A percentile compares a stretch with the other conserved stretches of the same genome.
Evolutionary conservation across 2,797 vertebrate genomes (phyloP).

Genomic region (Loris lydekkerianus): DNA sequence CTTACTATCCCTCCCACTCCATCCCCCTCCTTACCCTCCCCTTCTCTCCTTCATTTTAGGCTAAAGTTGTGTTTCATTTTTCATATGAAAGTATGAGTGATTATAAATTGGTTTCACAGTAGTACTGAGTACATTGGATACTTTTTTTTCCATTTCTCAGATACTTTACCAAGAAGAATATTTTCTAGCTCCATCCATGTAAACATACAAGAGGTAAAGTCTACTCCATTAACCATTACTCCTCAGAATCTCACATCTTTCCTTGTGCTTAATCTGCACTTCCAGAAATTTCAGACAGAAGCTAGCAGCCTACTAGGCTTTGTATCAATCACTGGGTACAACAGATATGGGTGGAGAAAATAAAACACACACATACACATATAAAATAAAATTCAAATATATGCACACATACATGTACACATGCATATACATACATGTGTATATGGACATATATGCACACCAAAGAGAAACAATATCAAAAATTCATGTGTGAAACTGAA

Average conservation of each 20-base stretch:
- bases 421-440: not conserved
- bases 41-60: too few species aligned
- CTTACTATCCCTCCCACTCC: too few species aligned
- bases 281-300: not conserved
- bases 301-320: not conserved
- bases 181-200: too few species aligned
- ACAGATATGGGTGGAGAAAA: not conserved
- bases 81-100: too few species aligned
- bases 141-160: too few species aligned
- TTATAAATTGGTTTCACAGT: too few species aligned
- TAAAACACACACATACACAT: not conserved
- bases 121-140: too few species aligned
- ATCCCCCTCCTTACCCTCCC: too few species aligned
- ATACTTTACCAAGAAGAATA: too few species aligned
- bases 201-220: not conserved
- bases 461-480: not conserved
- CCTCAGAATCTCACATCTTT: not conserved
- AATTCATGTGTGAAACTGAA: conserved; percentile 43
- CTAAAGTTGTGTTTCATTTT: too few species aligned
- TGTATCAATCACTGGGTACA: not conserved
- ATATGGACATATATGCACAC: not conserved
- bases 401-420: not conserved
- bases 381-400: not conserved
- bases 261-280: not conserved
- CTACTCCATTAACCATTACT: not conserved